Conservation (phyloP, 92 coral and sea anemone genomes). For the Heteractis magnifica region DNA sequence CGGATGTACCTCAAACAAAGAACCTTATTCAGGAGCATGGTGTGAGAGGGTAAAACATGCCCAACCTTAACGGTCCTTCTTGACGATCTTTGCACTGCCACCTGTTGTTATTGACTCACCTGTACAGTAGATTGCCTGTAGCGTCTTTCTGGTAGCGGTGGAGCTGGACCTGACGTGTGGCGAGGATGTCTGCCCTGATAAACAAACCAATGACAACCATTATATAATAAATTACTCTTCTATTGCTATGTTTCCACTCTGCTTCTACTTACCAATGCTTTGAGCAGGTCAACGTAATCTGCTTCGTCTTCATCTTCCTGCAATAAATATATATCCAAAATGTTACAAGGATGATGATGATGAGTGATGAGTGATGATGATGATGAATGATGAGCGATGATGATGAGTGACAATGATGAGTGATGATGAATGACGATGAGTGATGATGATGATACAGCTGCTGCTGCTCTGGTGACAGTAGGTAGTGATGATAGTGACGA, state of each 20-base stretch:
- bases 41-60: too few relatives aligned
- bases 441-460: neutral
- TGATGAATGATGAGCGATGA: neutral
- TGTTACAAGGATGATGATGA: neutral
- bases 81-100: too few relatives aligned
- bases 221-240: too few relatives aligned
- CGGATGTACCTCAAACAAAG: too few relatives aligned
- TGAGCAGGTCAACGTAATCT: constrained; percentile 62
- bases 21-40: too few relatives aligned
- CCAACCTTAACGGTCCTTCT: too few relatives aligned
- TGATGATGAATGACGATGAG: neutral
- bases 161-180: neutral
- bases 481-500: neutral
- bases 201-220: neutral
- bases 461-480: neutral
- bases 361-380: neutral
- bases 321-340: neutral
- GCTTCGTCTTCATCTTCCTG: constrained; percentile 63
- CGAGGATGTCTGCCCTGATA: constrained; percentile 7
- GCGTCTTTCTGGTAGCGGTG: constrained; percentile 27
- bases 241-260: too few relatives aligned
- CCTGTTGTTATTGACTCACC: neutral
- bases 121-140: constrained; percentile 24
- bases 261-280: constrained; percentile 3
- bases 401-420: neutral